A percentile compares a stretch with the other conserved stretches of the same genome.
Evolutionary conservation across 2,797 vertebrate species (phyloP).

Genomic region (Naso thynnoides): DNA sequence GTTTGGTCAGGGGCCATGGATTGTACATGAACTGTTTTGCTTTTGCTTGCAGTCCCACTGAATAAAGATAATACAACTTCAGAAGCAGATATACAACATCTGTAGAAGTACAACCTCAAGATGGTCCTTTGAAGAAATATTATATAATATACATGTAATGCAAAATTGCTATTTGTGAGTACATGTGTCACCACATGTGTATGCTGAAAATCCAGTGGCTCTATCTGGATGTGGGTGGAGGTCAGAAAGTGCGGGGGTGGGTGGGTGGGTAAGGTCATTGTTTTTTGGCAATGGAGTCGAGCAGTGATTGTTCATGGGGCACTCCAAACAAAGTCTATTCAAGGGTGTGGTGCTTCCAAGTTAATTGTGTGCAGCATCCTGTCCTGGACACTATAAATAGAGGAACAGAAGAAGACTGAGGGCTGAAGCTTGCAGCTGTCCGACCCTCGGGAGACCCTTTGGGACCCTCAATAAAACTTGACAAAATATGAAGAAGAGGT

Average conservation of each 20-base stretch:
- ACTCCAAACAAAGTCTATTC: slow-evolving; percentile 52
- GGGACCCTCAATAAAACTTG: background rate
- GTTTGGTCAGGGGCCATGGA: no score
- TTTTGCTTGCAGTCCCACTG: background rate
- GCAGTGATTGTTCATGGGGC: slow-evolving; percentile 62
- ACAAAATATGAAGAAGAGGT: background rate
- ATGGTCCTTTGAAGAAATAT: background rate
- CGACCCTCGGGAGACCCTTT: slow-evolving; percentile 31
- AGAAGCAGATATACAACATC: no score
- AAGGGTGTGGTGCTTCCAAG: slow-evolving; percentile 86
- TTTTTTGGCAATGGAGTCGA: slow-evolving; percentile 43
- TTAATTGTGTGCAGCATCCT: slow-evolving; percentile 91
- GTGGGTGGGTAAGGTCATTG: slow-evolving; percentile 57
- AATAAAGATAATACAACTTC: background rate
- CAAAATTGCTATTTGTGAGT: background rate
- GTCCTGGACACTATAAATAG: slow-evolving; percentile 89
- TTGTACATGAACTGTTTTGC: background rate
- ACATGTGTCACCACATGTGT: background rate
- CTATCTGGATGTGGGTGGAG: slow-evolving; percentile 29
- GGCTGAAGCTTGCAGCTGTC: slow-evolving; percentile 17
- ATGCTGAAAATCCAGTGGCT: background rate
- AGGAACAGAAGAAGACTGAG: slow-evolving; percentile 45
- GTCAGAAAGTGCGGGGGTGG: slow-evolving; percentile 9
- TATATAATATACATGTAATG: background rate
- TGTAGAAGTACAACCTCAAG: background rate